These are phyloP conservation scores for Tetranychus cinnabarinus DNA, from an alignment of 1,140 invertebrate genomes.

Conservation along the genomic window DNA sequence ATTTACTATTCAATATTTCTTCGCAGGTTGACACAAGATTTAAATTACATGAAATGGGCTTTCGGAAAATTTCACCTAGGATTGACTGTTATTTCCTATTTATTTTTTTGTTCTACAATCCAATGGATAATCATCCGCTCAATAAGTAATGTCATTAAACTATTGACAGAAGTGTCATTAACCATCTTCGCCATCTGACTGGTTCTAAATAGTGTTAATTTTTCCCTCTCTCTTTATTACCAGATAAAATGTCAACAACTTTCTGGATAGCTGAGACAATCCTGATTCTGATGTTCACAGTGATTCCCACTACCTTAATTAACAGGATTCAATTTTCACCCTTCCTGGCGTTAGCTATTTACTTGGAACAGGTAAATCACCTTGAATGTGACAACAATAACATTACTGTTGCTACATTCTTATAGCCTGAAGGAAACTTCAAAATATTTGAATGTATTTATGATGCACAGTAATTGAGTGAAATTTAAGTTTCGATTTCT, in stretches of 20 bases:
- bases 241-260: not conserved
- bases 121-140: not conserved
- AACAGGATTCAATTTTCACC: not conserved
- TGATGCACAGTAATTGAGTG: not conserved
- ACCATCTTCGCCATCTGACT: not conserved
- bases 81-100: not conserved
- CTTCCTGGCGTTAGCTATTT: not conserved
- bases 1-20: too few species aligned
- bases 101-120: not conserved
- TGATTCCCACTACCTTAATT: not conserved
- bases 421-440: too few species aligned
- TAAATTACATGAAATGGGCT: not conserved
- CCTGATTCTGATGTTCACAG: not conserved
- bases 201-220: not conserved
- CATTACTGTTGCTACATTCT: too few species aligned
- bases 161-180: too few species aligned
- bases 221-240: not conserved
- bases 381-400: too few species aligned
- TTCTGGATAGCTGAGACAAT: not conserved
- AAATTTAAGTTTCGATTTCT: not conserved
- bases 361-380: conserved; percentile 6
- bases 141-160: not conserved
- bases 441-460: not conserved
- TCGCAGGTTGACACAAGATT: not conserved
- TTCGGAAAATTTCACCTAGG: not conserved